phyloP scores from a whole-genome alignment of 2,113 vertebrate species.

The Fulica atra region DNA sequence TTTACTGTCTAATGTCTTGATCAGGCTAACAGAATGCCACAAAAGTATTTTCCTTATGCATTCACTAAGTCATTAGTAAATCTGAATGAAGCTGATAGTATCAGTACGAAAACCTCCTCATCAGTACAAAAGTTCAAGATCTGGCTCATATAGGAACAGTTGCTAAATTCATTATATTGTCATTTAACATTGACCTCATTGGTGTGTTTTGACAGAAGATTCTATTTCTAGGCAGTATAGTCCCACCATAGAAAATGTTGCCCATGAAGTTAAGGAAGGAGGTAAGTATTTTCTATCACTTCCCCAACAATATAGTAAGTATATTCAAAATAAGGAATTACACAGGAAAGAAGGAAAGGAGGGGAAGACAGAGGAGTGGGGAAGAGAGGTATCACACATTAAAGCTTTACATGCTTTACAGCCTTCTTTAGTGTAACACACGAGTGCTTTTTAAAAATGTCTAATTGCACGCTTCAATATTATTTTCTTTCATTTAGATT shows the following conservation, averaged over 20 bases:
- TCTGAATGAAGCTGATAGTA: not conserved
- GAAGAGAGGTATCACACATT: not conserved
- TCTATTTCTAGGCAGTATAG: not conserved
- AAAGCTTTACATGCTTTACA: conserved; percentile 5
- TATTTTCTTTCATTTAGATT: conserved; percentile 5
- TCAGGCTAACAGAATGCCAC: not conserved
- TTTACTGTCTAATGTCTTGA: not conserved
- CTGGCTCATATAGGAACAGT: not conserved
- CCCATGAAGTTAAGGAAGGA: not conserved
- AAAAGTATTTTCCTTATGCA: not conserved
- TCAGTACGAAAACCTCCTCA: not conserved
- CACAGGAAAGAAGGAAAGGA: not conserved
- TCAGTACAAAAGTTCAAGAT: not conserved
- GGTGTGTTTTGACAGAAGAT: not conserved
- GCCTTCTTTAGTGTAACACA: not conserved
- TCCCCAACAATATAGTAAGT: not conserved
- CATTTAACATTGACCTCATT: not conserved
- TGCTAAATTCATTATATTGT: not conserved
- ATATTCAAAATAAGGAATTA: not conserved
- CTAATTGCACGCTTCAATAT: not conserved
- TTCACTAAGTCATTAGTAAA: not conserved
- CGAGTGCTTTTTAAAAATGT: not conserved
- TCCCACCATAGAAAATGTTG: not conserved
- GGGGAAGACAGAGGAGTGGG: not conserved
- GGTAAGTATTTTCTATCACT: not conserved